phyloP scores from a whole-genome alignment of 2,888 invertebrate species.

The Drosophila mercatorum region DNA sequence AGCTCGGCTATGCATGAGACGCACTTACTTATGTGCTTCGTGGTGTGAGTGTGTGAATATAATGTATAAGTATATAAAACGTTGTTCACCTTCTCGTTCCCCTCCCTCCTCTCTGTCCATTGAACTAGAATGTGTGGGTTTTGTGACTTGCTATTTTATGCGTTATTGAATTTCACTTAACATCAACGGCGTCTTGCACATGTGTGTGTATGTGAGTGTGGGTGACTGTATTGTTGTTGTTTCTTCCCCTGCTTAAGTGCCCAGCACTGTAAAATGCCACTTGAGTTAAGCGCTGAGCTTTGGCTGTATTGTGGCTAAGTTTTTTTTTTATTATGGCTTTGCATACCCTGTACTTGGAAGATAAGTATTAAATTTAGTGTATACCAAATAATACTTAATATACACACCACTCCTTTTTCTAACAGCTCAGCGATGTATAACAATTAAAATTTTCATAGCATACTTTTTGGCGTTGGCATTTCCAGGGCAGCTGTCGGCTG shows the following conservation, averaged over 20 bases:
- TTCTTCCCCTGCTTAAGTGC: slow-evolving; percentile 47
- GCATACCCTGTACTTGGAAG: slow-evolving; percentile 21
- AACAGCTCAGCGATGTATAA: background rate
- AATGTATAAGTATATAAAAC: slow-evolving; percentile 30
- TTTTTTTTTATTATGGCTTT: background rate
- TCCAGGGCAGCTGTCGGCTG: slow-evolving; percentile 10
- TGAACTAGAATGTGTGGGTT: slow-evolving; percentile 23
- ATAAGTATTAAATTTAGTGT: background rate
- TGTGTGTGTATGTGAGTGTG: slow-evolving; percentile 9
- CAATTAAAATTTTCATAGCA: background rate
- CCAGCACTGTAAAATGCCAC: slow-evolving; percentile 56
- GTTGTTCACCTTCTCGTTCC: background rate
- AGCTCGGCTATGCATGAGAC: slow-evolving; percentile 1
- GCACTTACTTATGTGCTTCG: slow-evolving; percentile 8
- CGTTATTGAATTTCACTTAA: slow-evolving; percentile 81
- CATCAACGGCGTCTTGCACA: slow-evolving; percentile 53
- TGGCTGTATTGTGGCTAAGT: slow-evolving; percentile 34
- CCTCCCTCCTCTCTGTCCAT: background rate
- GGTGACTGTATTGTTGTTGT: slow-evolving; percentile 17
- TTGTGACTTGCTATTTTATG: slow-evolving; percentile 73
- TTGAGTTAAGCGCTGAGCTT: slow-evolving; percentile 44
- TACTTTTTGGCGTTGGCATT: background rate
- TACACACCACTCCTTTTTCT: background rate
- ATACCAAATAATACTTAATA: background rate
- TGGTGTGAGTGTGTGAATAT: slow-evolving; percentile 3